phyloP scores from a whole-genome alignment of 2,888 invertebrate species.

The Adelphocoris suturalis region DNA sequence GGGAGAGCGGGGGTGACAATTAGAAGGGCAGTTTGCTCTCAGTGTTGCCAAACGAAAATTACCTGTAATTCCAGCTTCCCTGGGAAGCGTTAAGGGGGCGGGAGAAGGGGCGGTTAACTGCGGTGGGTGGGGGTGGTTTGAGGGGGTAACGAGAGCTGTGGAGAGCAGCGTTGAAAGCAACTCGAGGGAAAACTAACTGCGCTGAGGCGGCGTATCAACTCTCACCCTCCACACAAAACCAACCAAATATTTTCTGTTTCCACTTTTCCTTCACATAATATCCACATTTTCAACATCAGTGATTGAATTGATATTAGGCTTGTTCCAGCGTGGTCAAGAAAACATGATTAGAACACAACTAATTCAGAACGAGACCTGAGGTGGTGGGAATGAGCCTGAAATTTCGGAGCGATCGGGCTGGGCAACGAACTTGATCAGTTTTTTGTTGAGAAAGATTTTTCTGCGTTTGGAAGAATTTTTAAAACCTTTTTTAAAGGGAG shows the following conservation, averaged over 20 bases:
- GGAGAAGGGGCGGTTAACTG: not conserved
- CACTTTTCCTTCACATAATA: not conserved
- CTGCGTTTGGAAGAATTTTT: no score
- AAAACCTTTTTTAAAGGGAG: no score
- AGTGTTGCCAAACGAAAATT: constrained; percentile 66
- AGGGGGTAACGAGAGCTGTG: not conserved
- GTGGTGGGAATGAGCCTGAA: no score
- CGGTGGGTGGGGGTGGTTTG: not conserved
- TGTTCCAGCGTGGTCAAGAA: no score
- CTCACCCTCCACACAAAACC: not conserved
- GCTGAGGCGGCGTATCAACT: not conserved
- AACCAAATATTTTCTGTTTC: not conserved
- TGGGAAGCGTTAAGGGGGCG: not conserved
- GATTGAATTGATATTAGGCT: no score
- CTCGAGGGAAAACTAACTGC: not conserved
- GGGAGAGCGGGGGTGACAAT: constrained; percentile 53
- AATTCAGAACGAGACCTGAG: no score
- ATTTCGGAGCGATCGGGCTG: no score
- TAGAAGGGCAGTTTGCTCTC: constrained; percentile 67
- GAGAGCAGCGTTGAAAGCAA: not conserved
- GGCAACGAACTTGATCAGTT: no score
- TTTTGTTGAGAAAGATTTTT: no score
- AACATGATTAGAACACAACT: no score
- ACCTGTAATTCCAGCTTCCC: constrained; percentile 68
- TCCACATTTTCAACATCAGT: not conserved